Evolutionary conservation across 1,140 invertebrate genomes (phyloP), one percentile per base, ranked within the genome.

Genomic region (Bombyx mori): DNA sequence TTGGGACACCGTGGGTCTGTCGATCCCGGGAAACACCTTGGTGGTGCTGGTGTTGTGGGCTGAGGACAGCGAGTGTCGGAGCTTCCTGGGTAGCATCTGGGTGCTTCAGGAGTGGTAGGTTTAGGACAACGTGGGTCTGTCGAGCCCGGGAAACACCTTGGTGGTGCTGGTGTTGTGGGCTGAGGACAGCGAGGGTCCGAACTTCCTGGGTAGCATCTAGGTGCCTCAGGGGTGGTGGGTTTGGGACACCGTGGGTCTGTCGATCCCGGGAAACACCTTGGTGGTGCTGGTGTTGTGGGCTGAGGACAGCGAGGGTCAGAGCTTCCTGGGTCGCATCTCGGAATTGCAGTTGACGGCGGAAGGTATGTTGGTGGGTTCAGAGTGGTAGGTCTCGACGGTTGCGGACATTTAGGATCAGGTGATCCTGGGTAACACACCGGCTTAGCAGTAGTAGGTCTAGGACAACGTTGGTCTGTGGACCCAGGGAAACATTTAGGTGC

Each of bases 81-180:
- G 47, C 74, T 79, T 18, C 89, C 88, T 4, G 87, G 88, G 56
- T 71, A 84, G 62, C 88, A 89, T 7, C 61, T 62, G 6, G 70
- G 72, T 58, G 78, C 59, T 57, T 55, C 63, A 7, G 67, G 58
- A 18, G 71, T 73, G n/a, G 73, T 65, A 12, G 71, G 58, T 54
- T 65, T 66, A 46, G 87, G 88, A 56, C 78, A 86, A 44, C 71
- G 60, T 43, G 72, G 56, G 52, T 76, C 69, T 0, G 63, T 72
- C 10, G 77, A 81, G 22, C 88, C 88, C 2, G 87, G 86, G 57
- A 73, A 84, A 56, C 88, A 89, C 1, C 58, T 61, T 8, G 66
- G 65, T 3, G 48, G 35, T 49, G 18, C 45, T 18, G 44, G 45
- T 49, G 55, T 56, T 1, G 56, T 57, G 0, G 56, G 56, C 22